phyloP scores from a whole-genome alignment of 2,797 vertebrate genomes.

The Acrossocheilus fasciatus region DNA sequence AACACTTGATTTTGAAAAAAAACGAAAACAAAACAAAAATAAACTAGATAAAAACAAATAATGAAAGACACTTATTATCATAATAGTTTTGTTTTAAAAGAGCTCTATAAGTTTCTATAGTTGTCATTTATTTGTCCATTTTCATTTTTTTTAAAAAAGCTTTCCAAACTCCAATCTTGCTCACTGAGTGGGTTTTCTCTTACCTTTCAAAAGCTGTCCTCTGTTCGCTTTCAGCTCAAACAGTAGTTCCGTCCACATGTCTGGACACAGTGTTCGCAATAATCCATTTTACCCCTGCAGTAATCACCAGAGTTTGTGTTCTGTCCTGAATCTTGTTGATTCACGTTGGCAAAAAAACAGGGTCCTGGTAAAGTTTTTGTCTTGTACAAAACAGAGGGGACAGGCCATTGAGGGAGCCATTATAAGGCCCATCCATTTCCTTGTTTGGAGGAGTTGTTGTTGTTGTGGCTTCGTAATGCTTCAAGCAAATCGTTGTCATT shows the following conservation, averaged over 20 bases:
- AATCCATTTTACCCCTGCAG: slow-evolving; percentile 74
- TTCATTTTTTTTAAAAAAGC: slow-evolving; percentile 67
- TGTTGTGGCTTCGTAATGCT: slow-evolving; percentile 60
- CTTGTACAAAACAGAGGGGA: slow-evolving; percentile 54
- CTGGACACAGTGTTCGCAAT: slow-evolving; percentile 74
- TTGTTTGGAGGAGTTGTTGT: slow-evolving; percentile 50
- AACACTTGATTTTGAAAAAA: slow-evolving; percentile 77
- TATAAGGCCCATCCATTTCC: slow-evolving; percentile 41
- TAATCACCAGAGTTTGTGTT: slow-evolving; percentile 70
- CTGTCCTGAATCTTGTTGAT: slow-evolving; percentile 61
- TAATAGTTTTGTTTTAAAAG: slow-evolving; percentile 79
- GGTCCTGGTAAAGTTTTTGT: slow-evolving; percentile 67
- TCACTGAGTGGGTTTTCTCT: slow-evolving; percentile 69
- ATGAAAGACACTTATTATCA: slow-evolving; percentile 80
- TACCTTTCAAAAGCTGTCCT: slow-evolving; percentile 76
- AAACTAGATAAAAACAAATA: slow-evolving; percentile 82
- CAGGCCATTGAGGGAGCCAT: slow-evolving; percentile 41
- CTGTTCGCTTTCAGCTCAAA: slow-evolving; percentile 66
- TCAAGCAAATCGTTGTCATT: slow-evolving; percentile 25
- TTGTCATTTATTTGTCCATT: slow-evolving; percentile 79
- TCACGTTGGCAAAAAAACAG: slow-evolving; percentile 44
- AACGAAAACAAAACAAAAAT: slow-evolving; percentile 68
- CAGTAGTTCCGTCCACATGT: slow-evolving; percentile 74
- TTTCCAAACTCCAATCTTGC: slow-evolving; percentile 64
- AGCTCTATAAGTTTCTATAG: slow-evolving; percentile 81